Percentiles rank a stretch among this genome's conserved stretches.
phyloP scores from a whole-genome alignment of 2,888 invertebrate species.

The Tenthredo scrophulariae region DNA sequence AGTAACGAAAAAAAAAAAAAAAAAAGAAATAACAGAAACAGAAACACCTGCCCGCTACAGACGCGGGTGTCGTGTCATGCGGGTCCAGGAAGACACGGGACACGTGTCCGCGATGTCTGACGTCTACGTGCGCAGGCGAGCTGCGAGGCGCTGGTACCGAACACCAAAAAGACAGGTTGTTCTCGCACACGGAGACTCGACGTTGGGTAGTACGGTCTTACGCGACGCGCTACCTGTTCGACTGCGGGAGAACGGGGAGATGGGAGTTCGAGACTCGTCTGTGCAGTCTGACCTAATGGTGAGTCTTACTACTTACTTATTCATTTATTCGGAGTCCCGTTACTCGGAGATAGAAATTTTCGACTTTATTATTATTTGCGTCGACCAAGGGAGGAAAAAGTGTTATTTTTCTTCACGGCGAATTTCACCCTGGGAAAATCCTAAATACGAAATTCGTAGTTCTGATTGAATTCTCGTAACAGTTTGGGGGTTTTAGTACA shows the following conservation, averaged over 20 bases:
- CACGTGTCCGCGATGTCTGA: conserved; percentile 49
- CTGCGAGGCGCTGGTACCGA: conserved; percentile 22
- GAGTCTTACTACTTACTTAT: conserved; percentile 50
- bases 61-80: conserved; percentile 48
- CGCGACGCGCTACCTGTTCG: conserved; percentile 8
- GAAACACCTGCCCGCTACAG: conserved; percentile 27
- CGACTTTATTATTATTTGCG: background rate
- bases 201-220: background rate
- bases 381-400: too few species aligned
- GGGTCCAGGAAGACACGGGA: conserved; percentile 51
- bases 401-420: too few species aligned
- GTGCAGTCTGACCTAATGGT: conserved; percentile 27
- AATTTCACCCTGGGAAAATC: too few species aligned
- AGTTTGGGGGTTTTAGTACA: too few species aligned
- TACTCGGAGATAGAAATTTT: background rate
- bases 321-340: background rate
- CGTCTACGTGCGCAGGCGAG: conserved; percentile 46
- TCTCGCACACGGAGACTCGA: conserved; percentile 24
- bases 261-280: background rate
- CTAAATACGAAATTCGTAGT: too few species aligned
- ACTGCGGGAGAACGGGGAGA: background rate
- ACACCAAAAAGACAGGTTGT: background rate
- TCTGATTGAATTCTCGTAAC: too few species aligned
- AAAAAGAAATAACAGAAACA: background rate
- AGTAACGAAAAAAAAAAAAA: conserved; percentile 14